These are phyloP conservation scores for Poecile atricapillus DNA, from an alignment of 2,113 vertebrate genomes.

Conservation along the genomic window DNA sequence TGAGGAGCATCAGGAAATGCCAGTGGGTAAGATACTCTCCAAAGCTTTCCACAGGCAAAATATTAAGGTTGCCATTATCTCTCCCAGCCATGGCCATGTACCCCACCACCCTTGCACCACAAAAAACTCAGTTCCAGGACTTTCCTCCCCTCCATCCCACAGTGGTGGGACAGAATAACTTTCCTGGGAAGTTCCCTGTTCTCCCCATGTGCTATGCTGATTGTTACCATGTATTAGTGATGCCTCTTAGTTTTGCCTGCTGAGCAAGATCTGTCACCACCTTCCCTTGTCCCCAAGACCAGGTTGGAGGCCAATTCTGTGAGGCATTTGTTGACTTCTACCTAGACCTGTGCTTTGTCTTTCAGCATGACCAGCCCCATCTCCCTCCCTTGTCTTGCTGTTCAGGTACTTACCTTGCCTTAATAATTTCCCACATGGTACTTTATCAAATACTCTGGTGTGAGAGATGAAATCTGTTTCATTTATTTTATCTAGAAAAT, in stretches of 20 bases:
- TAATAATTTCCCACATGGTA: conserved; percentile 15
- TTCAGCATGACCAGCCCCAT: neutral
- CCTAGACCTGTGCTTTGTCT: neutral
- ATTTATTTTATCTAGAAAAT: conserved; percentile 57
- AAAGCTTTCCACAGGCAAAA: neutral
- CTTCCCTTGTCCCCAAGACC: neutral
- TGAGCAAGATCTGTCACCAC: neutral
- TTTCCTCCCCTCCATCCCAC: neutral
- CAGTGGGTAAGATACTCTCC: neutral
- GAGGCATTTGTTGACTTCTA: neutral
- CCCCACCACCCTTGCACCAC: neutral
- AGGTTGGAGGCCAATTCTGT: accelerated
- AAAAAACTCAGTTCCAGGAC: neutral
- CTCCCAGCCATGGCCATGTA: neutral
- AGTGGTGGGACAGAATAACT: neutral
- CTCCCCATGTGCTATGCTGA: accelerated
- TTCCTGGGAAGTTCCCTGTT: neutral
- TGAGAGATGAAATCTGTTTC: conserved; percentile 24
- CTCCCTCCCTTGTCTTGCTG: neutral
- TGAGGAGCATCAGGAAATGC: neutral
- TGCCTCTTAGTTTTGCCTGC: neutral
- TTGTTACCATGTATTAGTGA: neutral
- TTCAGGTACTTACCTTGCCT: neutral
- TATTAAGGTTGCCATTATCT: neutral
- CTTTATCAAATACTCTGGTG: conserved; percentile 8